Percentiles rank a stretch among this genome's conserved stretches.
Conservation (phyloP, 1,140 invertebrate species). For the Meloidogyne floridensis region DNA sequence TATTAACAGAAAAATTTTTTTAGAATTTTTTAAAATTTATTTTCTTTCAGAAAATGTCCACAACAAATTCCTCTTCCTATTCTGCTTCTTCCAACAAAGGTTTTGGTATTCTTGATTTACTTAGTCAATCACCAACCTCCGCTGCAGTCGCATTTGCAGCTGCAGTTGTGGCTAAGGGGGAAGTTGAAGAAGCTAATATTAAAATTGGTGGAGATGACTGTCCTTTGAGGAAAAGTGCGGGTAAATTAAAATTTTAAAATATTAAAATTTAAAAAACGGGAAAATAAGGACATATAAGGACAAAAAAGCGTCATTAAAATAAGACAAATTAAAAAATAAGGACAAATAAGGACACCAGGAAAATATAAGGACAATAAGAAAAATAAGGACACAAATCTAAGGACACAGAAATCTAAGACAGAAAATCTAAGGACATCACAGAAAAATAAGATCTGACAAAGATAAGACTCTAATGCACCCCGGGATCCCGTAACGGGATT, state of each 20-base stretch:
- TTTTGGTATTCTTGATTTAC: constrained; percentile 10
- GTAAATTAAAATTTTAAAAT: not conserved
- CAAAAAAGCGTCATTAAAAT: not conserved
- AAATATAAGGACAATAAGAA: too few species aligned
- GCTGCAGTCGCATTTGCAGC: not conserved
- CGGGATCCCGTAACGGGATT: too few species aligned
- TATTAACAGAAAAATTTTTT: not conserved
- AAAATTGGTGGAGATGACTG: not conserved
- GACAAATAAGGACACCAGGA: too few species aligned
- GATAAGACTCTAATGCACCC: too few species aligned
- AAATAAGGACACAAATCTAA: too few species aligned
- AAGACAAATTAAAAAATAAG: too few species aligned
- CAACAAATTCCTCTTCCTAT: not conserved
- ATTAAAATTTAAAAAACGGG: too few species aligned
- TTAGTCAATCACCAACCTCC: not conserved
- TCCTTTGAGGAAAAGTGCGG: not conserved
- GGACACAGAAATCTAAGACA: too few species aligned
- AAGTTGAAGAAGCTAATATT: not conserved
- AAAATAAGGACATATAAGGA: not conserved
- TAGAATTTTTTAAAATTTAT: not conserved
- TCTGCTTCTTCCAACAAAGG: not conserved
- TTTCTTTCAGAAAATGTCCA: not conserved
- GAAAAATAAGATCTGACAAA: too few species aligned
- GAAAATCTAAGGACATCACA: too few species aligned
- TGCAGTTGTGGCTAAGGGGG: not conserved